Base-by-base conservation (phyloP, 2,113 vertebrate genomes). In the Neoarius graeffei region DNA sequence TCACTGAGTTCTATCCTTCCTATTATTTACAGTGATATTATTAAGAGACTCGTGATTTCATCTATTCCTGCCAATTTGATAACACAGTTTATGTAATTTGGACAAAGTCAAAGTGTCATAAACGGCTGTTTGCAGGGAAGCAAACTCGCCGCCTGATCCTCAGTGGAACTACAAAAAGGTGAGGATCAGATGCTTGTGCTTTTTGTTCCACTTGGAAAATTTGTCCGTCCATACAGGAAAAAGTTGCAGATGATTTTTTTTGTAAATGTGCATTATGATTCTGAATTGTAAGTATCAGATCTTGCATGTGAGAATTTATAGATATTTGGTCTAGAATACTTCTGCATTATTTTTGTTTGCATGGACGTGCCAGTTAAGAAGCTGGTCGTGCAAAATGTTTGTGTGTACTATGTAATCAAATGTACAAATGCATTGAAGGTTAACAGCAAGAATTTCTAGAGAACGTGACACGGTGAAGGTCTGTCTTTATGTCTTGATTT, bases 61-160 rank as follows among this genome's bases (percentile, higher is more conserved):
- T 84, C 8, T 60, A 23, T 64, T 27, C 25, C 9, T 35, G 81
- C 87, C 42, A 66, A 10, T 87, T 30, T 71, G 59, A 27, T 50
- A 66, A 42, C 20, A 35, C 87, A 79, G 9, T 91, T 88, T 83
- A 64, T 84, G 48, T n/a, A 27, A 86, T 90, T 91, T 59, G 94
- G 93, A 90, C 95, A 95, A 95, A 96, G 95, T 96, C 94, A 93
- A 94, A 93, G 89, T 56, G 91, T 80, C 91, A 92, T 95, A 95
- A 95, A 95, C 23, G 2, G 86, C 71, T 71, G 42, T 89, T 77
- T 83, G 85, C 1, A 73, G 27, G 82, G 82, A 91, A 90, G 85
- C 3, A 67, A n/a, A 42, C 88, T 92, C 93, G 91, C 91, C 93
- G 87, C 25, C 67, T 83, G 48, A 14, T 23, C 83, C 67, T 82